Base-by-base conservation (phyloP, 2,797 vertebrate genomes). In the Smutsia gigantea region DNA sequence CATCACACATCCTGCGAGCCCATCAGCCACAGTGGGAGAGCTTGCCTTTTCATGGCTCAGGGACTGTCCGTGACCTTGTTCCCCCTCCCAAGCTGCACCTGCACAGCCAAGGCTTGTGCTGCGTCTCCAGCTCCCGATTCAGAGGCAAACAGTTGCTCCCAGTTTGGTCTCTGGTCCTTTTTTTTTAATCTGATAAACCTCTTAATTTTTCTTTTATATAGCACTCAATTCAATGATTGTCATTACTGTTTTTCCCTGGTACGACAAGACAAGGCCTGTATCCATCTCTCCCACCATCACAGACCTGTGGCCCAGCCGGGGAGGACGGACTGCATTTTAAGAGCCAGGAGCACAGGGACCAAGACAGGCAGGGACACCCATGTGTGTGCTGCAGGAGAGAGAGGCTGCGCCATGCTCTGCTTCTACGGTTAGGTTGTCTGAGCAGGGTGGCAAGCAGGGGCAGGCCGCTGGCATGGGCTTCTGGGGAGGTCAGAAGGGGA, bases 51-150 rank as follows among this genome's bases (percentile, higher is more conserved):
- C 7, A 5, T 15, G 42, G n/a, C 42, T 10, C 29, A 29, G 49
- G 1, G 11, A 31, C 21, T 3, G 7, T 34, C 2, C 0, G 5
- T 8, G 25, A 19, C 34, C n/a, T n/a, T 49, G 46, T 42, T 10
- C 66, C 19, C 19, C 12, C 31, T 51, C 27, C 15, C 25, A 29
- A 68, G 7, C 39, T 13, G 83, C 37, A 25, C 17, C 10, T 1
- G 1, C 39, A 55, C 51, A 82, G 31, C 29, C 39, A 34, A 63
- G 6, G 59, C 61, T 59, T 27, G 42, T 49, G 18, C 63, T 31
- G 14, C 29, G 14, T 29, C 49, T 17, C 42, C 34, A n/a, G 29
- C 57, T 59, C 39, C 63, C 13, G 1, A 34, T 55, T 25, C 19
- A 31, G 61, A 0, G 2, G 39, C 12, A 27, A 71, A 72, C 21